Base-by-base conservation (phyloP, 1,140 invertebrate genomes). In the Bombus fervidus region DNA sequence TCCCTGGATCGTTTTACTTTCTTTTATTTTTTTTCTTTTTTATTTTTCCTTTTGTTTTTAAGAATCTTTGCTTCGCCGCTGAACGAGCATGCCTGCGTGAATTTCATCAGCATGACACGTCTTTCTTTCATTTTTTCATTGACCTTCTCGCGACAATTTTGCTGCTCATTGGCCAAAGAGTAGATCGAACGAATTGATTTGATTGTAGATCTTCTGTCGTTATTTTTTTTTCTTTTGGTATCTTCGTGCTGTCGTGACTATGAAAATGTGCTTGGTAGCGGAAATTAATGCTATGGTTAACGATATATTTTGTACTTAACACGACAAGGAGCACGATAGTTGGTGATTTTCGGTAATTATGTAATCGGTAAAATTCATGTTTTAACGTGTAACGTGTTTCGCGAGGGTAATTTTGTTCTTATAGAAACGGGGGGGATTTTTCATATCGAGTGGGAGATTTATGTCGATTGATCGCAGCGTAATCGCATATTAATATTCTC, bases 71-170 rank as follows among this genome's bases (percentile, higher is more conserved):
- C 87, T 86, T 89, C 47, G 18, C 81, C 79, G 73, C 37, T 34
- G 64, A 86, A 37, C 77, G 69, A 86, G 88, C 88, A 89, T 89
- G 77, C 28, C 66, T 89, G 73, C 66, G 84, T 66, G 47, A 89
- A 64, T 80, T 62, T 81, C n/a, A 62, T 39, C 43, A 69, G 87
- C 88, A 89, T 89, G 88, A 62, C 34, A 22, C 18, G 4, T 59
- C 37, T 5, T 59, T 43, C 4, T 37, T 68, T 62, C 18, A 12
- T 53, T 43, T 25, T 76, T 72, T 39, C 22, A 47, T 71, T 25
- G 6, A 62, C 31, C 37, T 62, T 22, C 12, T 41, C 9, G 25
- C 53, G 18, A 9, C 28, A 25, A 62, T 59, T n/a, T 39, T 39
- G 47, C 57, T 62, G 18, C 5, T 31, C 18, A 18, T 39, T n/a